phyloP scores from a whole-genome alignment of 2,888 invertebrate genomes.

The Tenthredo livida region DNA sequence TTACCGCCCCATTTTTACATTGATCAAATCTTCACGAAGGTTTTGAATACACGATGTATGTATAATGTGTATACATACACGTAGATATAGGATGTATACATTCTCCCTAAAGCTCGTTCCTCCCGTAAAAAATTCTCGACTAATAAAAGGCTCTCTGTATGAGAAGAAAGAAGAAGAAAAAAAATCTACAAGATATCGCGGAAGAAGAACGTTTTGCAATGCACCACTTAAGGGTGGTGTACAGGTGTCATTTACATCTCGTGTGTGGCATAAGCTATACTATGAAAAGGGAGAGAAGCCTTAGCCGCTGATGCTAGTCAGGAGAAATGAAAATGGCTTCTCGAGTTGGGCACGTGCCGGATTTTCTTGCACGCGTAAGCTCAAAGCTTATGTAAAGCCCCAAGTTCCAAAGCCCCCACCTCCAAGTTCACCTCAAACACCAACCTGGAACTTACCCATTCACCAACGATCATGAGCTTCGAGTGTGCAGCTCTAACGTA shows the following conservation, averaged over 20 bases:
- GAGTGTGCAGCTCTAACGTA: neutral
- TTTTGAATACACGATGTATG: conserved; percentile 18
- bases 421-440: neutral
- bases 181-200: neutral
- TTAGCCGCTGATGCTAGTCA: neutral
- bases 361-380: conserved; percentile 62
- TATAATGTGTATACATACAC: neutral
- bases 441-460: neutral
- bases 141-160: neutral
- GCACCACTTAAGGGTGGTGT: neutral
- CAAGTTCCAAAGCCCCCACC: conserved; percentile 54
- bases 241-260: neutral
- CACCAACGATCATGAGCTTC: neutral
- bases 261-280: neutral
- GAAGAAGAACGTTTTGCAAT: neutral
- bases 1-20: conserved; percentile 22
- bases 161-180: too few relatives aligned
- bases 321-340: conserved; percentile 50
- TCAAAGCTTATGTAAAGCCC: conserved; percentile 62
- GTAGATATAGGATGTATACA: too few relatives aligned
- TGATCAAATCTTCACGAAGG: conserved; percentile 37
- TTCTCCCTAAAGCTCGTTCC: neutral
- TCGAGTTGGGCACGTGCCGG: conserved; percentile 48
- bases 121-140: neutral
- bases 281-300: neutral